Evolutionary conservation across 64 coral and sea anemone genomes (phyloP).

Genomic region (Catalaphyllia jardinei): DNA sequence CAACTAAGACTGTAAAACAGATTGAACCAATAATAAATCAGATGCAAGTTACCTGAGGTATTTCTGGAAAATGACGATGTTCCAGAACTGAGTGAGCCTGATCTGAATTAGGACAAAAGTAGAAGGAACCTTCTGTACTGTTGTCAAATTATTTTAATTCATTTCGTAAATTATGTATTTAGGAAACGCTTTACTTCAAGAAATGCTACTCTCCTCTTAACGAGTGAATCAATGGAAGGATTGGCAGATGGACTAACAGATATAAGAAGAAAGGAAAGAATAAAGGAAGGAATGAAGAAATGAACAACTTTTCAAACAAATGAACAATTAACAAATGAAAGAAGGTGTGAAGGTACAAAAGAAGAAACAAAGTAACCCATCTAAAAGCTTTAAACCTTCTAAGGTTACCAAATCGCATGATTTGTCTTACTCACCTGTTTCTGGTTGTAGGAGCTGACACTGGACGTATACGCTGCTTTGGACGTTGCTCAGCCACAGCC

Average conservation of each 20-base stretch:
- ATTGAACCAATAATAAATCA: background rate
- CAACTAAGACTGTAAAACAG: too few relatives aligned
- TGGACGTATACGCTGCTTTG: slow-evolving; percentile 60
- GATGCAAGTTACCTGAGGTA: background rate
- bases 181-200: too few relatives aligned
- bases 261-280: too few relatives aligned
- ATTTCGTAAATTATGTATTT: too few relatives aligned
- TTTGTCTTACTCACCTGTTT: slow-evolving; percentile 47
- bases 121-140: background rate
- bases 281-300: too few relatives aligned
- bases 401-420: background rate
- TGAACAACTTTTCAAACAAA: too few relatives aligned
- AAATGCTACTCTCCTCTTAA: too few relatives aligned
- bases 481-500: background rate
- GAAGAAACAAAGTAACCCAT: background rate
- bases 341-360: background rate
- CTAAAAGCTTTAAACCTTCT: too few relatives aligned
- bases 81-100: slow-evolving; percentile 63
- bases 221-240: too few relatives aligned
- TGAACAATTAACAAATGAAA: too few relatives aligned
- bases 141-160: too few relatives aligned
- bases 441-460: slow-evolving; percentile 67
- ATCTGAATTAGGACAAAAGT: slow-evolving; percentile 24
- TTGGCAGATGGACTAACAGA: too few relatives aligned
- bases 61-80: slow-evolving; percentile 47